Conservation (phyloP, 2,888 invertebrate species). For the Opisthograptis luteolata region DNA sequence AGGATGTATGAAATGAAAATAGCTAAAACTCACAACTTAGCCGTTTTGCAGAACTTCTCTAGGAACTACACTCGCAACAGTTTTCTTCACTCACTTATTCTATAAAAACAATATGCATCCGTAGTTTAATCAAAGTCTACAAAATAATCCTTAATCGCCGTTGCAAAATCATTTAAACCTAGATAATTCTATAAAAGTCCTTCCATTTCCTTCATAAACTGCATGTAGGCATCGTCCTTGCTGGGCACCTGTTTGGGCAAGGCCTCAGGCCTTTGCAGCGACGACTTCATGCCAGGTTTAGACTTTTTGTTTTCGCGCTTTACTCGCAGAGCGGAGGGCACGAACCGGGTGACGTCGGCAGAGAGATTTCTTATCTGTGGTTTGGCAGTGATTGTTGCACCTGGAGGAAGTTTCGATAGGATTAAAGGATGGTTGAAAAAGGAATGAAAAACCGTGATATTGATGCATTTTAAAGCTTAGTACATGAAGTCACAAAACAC, state of each 20-base stretch:
- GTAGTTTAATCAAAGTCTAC: too few species aligned
- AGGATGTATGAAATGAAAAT: too few species aligned
- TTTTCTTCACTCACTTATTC: too few species aligned
- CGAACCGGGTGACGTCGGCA: conserved; percentile 97
- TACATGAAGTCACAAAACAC: too few species aligned
- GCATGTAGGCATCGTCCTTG: conserved; percentile 99
- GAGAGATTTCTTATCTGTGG: conserved; percentile 97
- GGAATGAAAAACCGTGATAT: too few species aligned
- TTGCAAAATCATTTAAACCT: conserved; percentile 2
- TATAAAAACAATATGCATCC: too few species aligned
- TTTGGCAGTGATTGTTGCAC: conserved; percentile 96
- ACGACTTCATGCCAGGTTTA: conserved; percentile 81
- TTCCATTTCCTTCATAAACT: conserved; percentile 99
- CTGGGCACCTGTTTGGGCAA: conserved; percentile 84
- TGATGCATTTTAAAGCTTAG: too few species aligned
- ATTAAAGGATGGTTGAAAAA: too few species aligned
- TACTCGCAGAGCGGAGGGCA: conserved; percentile 95
- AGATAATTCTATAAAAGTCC: conserved; percentile 89
- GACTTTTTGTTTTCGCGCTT: conserved; percentile 92
- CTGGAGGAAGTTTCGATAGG: conserved; percentile 51
- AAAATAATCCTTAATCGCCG: too few species aligned
- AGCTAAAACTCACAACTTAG: too few species aligned
- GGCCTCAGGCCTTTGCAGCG: conserved; percentile 81
- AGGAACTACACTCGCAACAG: too few species aligned
- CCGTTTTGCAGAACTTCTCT: too few species aligned